Conservation (phyloP, 53 echinoderm and acorn worm genomes). For the Astropecten irregularis region DNA sequence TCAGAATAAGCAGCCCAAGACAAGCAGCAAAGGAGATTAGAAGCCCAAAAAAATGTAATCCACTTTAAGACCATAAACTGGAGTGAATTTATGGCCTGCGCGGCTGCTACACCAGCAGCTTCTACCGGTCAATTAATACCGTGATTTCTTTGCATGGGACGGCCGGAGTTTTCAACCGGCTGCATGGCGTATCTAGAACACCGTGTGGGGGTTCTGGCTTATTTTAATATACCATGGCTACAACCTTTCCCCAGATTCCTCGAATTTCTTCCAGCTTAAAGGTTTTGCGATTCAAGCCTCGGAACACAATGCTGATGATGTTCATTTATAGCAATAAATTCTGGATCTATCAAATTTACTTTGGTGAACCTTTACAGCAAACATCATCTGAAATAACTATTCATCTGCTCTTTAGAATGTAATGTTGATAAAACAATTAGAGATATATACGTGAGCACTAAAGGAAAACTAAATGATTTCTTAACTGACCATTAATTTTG, state of each 20-base stretch:
- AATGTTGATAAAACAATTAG: too few species aligned
- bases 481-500: too few species aligned
- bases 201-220: neutral
- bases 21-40: neutral
- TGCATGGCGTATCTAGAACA: neutral
- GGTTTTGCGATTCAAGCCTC: too few species aligned
- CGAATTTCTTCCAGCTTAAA: neutral
- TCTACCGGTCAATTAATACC: conserved; percentile 1
- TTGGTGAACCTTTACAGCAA: too few species aligned
- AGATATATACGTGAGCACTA: too few species aligned
- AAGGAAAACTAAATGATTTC: too few species aligned
- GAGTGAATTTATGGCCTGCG: conserved; percentile 8
- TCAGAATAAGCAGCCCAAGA: conserved; percentile 3
- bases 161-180: neutral
- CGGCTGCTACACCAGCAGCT: neutral
- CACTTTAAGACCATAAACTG: neutral
- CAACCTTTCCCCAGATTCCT: neutral
- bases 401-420: too few species aligned
- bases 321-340: neutral
- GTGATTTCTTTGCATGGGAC: conserved; percentile 1
- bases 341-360: too few species aligned
- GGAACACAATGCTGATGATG: neutral
- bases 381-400: too few species aligned
- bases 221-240: neutral
- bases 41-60: conserved; percentile 5